These are phyloP conservation scores for Nyctalus aviator DNA, from an alignment of 2,797 vertebrate genomes.

Conservation along the genomic window DNA sequence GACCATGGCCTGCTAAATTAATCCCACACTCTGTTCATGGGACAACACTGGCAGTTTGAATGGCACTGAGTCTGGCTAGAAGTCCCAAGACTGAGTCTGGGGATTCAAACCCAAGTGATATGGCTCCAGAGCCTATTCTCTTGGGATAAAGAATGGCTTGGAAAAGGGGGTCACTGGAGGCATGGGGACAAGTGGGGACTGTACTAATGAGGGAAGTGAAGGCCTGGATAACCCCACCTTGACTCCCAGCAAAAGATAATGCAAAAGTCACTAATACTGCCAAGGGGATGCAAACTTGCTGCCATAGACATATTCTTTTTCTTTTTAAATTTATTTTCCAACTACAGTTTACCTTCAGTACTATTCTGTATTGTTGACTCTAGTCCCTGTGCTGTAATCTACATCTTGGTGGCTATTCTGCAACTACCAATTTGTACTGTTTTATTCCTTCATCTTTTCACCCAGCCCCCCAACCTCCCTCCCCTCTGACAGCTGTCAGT, in stretches of 20 bases:
- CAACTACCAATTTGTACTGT: neutral
- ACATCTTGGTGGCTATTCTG: neutral
- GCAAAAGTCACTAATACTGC: neutral
- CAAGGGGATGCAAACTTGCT: neutral
- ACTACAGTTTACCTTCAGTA: neutral
- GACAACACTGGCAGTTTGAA: conserved; percentile 56
- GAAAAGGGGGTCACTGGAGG: neutral
- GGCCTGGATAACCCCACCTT: neutral
- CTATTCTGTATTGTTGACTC: neutral
- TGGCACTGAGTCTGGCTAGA: conserved; percentile 54
- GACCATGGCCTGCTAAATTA: conserved; percentile 63
- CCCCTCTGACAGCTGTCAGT: neutral
- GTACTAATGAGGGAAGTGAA: neutral
- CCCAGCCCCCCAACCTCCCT: neutral
- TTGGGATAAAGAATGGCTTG: neutral
- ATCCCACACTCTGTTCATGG: conserved; percentile 68
- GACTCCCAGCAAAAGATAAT: neutral
- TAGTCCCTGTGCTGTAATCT: neutral
- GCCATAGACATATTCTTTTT: neutral
- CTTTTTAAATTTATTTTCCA: neutral
- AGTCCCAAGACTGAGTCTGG: neutral
- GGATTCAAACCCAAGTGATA: conserved; percentile 7
- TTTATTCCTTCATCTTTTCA: neutral
- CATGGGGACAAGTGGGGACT: neutral
- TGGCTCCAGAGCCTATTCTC: neutral